Conservation (phyloP, 2,113 vertebrate genomes). For the Alectura lathami region DNA sequence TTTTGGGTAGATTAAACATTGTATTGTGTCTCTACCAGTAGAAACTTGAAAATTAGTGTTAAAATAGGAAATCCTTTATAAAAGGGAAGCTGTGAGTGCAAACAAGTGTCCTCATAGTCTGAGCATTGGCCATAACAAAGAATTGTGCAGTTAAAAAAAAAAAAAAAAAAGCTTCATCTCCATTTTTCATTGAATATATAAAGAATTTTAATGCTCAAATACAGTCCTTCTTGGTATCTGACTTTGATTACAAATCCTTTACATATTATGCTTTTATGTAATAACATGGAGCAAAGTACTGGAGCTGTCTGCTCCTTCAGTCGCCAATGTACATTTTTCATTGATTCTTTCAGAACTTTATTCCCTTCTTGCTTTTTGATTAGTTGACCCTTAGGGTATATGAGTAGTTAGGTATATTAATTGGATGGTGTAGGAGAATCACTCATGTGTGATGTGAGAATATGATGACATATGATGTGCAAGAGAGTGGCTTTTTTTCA, state of each 20-base stretch:
- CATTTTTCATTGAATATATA: not conserved
- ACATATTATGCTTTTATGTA: not conserved
- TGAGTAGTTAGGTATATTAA: not conserved
- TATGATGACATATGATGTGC: conserved; percentile 40
- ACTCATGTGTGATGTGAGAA: not conserved
- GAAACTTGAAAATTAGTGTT: not conserved
- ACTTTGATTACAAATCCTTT: not conserved
- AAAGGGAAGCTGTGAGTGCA: not conserved
- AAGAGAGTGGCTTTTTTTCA: conserved; percentile 40
- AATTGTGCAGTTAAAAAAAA: not conserved
- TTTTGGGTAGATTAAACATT: not conserved
- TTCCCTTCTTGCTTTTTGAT: not conserved
- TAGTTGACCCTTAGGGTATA: not conserved
- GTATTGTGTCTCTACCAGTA: not conserved
- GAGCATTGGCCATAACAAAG: not conserved
- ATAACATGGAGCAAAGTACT: not conserved
- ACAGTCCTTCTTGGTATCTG: not conserved
- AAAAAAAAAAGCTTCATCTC: not conserved
- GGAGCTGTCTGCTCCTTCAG: not conserved
- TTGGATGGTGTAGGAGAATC: conserved; percentile 14
- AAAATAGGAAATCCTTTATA: not conserved
- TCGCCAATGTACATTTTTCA: not conserved
- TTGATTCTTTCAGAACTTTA: not conserved
- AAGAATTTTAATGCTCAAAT: not conserved
- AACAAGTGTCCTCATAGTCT: not conserved